Evolutionary conservation across 1,140 invertebrate genomes (phyloP), one percentile per base, ranked within the genome.

Genomic region (Cyclargus thomasi): DNA sequence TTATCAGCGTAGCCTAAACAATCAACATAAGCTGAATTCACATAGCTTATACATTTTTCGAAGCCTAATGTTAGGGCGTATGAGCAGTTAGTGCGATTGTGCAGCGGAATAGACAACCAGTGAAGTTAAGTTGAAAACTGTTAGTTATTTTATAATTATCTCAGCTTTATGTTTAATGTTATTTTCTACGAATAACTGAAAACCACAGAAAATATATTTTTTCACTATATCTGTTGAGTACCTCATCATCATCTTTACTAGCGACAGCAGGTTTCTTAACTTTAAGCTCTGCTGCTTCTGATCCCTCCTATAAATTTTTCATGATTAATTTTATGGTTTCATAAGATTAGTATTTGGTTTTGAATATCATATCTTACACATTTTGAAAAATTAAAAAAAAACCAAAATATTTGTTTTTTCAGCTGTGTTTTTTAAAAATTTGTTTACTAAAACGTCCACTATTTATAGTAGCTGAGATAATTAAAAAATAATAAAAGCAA

Each of bases 261-360:
- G 81, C 78, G 17, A 90, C 84, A 63, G 83, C 85, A 23, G 88
- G 84, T 77, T 89, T 90, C 84, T 90, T 90, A 69, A 90, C 78
- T 71, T 90, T 90, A 70, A 90, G 85, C 70, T 78, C 63, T 67
- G 88, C 88, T 67, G 81, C 83, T 67, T 90, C 86, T 53, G 82
- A 67, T 76, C 86, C 88, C 75, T 87, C 85, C 88, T 90, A 85
- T 64, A 70, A 63, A 68, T 67, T 69, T 63, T 65, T 16, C 66
- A 55, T 39, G 35, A 17, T 20, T 18, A 3, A 11, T 20, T 20
- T 59, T 59, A 59, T 20, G 21, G 2, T 17, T 20, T 21, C 20
- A 21, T 21, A 10, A 59, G 14, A 55, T n/a, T 18, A 55, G n/a
- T 0, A 53, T n/a, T 23, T 6, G 23, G 23, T 29, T 4, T 29